Evolutionary conservation across 92 coral and sea anemone genomes (phyloP).

Genomic region (Epizoanthus stellaris): DNA sequence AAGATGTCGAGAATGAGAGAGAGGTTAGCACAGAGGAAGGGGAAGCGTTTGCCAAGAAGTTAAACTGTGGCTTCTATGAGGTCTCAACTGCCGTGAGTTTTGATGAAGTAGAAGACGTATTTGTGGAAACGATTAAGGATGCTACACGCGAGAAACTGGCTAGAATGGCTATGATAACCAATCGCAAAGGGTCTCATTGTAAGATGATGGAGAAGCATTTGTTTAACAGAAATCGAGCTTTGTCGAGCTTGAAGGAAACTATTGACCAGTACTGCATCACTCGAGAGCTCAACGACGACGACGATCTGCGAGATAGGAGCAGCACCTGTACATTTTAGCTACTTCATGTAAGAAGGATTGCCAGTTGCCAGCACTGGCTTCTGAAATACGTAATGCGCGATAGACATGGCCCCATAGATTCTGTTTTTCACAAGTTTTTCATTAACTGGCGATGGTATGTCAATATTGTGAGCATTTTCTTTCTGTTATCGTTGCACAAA

Average conservation of each 20-base stretch:
- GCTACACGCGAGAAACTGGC: slow-evolving; percentile 49
- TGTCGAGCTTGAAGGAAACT: slow-evolving; percentile 80
- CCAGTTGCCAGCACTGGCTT: too few relatives aligned
- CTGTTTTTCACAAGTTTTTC: too few relatives aligned
- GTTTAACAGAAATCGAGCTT: slow-evolving; percentile 65
- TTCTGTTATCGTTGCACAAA: too few relatives aligned
- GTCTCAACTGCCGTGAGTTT: slow-evolving; percentile 66
- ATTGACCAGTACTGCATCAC: slow-evolving; percentile 76
- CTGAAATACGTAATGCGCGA: too few relatives aligned
- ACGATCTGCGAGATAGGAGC: slow-evolving; percentile 68
- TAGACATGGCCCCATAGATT: too few relatives aligned
- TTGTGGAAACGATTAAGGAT: slow-evolving; percentile 42
- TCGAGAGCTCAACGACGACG: slow-evolving; percentile 52
- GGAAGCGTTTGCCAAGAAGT: slow-evolving; percentile 41
- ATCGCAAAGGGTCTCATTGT: slow-evolving; percentile 50
- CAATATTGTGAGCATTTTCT: too few relatives aligned
- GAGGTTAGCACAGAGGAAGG: slow-evolving; percentile 60
- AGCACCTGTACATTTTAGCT: slow-evolving; percentile 59
- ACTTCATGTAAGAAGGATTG: too few relatives aligned
- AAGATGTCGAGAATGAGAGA: slow-evolving; percentile 59
- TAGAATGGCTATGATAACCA: slow-evolving; percentile 56
- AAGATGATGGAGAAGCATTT: slow-evolving; percentile 74
- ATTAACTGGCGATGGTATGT: too few relatives aligned
- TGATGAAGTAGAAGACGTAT: slow-evolving; percentile 66
- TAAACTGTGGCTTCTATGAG: slow-evolving; percentile 62